Evolutionary conservation across 2,113 vertebrate genomes (phyloP), one percentile per base, ranked within the genome.

Genomic region (Ammospiza caudacuta): DNA sequence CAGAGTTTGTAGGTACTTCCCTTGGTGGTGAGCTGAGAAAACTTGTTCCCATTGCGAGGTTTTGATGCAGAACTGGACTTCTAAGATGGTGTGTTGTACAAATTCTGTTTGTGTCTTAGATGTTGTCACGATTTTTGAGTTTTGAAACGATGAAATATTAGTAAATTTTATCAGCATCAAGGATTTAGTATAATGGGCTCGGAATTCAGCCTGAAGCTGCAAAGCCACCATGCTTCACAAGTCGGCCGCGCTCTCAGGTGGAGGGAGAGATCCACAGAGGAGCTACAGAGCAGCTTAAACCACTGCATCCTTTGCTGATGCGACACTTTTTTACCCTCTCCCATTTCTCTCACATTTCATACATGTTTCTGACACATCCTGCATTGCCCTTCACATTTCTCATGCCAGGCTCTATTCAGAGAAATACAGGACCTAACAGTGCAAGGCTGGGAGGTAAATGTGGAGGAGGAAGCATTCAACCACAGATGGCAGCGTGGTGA

Each of bases 401-500:
- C 33, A 21, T 2, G 16, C 51, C 78, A 58, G 57, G 21, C 10
- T 31, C 5, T 39, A 4, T 61, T 57, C 31, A 24, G 44, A 79
- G 69, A 79, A 82, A 46, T 17, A 17, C 3, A 20, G 67, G 55
- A 43, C 18, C 2, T 3, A 76, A 13, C 5, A 33, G 37, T 3
- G 11, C 0, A 1, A 12, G 27, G 22, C 43, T 49, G 41, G 29
- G 66, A 69, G 37, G 37, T 33, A 41, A 76, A 61, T 15, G 25
- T 63, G 35, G 47, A 68, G 73, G 66, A 61, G 54, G 70, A 87
- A 87, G 25, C 2, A 0, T 72, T 81, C 57, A 37, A 20, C 33
- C 8, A 6, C 51, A 43, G 33, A 19, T 16, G 37, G 37, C n/a
- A 39, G 51, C 0, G 0, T 37, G 66, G 19, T 0, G 0, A 39